phyloP scores from a whole-genome alignment of 2,888 invertebrate genomes.

The Phaedon cochleariae region DNA sequence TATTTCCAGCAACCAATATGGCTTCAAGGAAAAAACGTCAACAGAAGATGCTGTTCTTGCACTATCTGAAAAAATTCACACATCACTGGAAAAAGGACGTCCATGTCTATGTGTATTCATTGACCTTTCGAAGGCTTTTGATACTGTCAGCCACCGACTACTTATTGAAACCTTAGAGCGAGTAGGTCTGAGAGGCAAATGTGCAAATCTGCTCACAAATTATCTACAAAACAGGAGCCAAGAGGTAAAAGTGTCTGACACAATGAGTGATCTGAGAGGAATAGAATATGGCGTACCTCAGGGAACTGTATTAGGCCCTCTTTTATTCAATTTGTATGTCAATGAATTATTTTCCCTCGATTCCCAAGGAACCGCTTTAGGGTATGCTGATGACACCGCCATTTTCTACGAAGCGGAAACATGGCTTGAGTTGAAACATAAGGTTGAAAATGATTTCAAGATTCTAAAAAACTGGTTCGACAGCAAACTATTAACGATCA shows the following conservation, averaged over 20 bases:
- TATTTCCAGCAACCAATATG: constrained; percentile 15
- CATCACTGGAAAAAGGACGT: too few relatives aligned
- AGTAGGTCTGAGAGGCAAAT: neutral
- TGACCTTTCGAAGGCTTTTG: too few relatives aligned
- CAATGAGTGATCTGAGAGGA: too few relatives aligned
- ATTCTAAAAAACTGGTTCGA: constrained; percentile 11
- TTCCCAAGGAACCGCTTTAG: neutral
- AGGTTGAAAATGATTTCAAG: too few relatives aligned
- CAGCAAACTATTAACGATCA: neutral
- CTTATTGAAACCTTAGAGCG: neutral
- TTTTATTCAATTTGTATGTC: neutral
- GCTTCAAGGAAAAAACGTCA: neutral
- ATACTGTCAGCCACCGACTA: constrained; percentile 5
- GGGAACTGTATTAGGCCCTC: too few relatives aligned
- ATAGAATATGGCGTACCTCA: too few relatives aligned
- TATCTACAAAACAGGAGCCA: neutral
- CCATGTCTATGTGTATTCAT: too few relatives aligned
- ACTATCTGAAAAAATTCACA: too few relatives aligned
- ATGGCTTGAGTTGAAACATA: too few relatives aligned
- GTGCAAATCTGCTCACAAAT: neutral
- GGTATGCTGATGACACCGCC: constrained; percentile 13
- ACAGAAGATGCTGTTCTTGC: too few relatives aligned
- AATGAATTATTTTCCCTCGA: constrained; percentile 2
- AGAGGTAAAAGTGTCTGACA: neutral
- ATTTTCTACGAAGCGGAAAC: too few relatives aligned